Percentiles rank a stretch among this genome's conserved stretches.
Conservation (phyloP, 2,888 invertebrate species). For the Caenorhabditis afra region DNA sequence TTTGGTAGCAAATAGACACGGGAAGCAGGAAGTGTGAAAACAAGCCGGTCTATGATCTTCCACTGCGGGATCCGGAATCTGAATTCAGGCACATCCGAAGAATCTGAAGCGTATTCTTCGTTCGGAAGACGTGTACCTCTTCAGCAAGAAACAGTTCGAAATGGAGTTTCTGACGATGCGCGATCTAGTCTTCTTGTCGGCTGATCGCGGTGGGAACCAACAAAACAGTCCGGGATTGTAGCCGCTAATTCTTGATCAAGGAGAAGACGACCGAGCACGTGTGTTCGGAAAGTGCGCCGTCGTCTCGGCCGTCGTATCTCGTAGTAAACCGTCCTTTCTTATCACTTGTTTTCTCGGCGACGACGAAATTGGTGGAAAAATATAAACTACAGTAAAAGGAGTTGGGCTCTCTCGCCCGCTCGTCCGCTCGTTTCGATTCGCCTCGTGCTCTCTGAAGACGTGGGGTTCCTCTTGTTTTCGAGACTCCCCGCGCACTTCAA, state of each 20-base stretch:
- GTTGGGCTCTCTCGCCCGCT: neutral
- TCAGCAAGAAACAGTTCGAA: too few relatives aligned
- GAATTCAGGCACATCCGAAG: too few relatives aligned
- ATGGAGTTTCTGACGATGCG: too few relatives aligned
- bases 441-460: too few relatives aligned
- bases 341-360: constrained; percentile 26
- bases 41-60: too few relatives aligned
- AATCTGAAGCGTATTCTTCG: too few relatives aligned
- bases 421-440: neutral
- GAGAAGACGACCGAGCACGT: constrained; percentile 10
- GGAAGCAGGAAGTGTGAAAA: constrained; percentile 7
- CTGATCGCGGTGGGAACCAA: neutral
- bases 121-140: too few relatives aligned
- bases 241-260: constrained; percentile 32
- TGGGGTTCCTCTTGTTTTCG: neutral
- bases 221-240: constrained; percentile 26
- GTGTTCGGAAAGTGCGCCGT: constrained; percentile 21
- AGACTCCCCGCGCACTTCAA: neutral
- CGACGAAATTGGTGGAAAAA: constrained; percentile 21
- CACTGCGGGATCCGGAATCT: too few relatives aligned
- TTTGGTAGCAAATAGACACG: constrained; percentile 11
- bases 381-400: constrained; percentile 27
- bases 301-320: constrained; percentile 14
- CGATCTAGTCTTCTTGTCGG: neutral
- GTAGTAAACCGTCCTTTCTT: constrained; percentile 29